phyloP scores from a whole-genome alignment of 2,113 vertebrate genomes.

The Pomatostomus ruficeps region DNA sequence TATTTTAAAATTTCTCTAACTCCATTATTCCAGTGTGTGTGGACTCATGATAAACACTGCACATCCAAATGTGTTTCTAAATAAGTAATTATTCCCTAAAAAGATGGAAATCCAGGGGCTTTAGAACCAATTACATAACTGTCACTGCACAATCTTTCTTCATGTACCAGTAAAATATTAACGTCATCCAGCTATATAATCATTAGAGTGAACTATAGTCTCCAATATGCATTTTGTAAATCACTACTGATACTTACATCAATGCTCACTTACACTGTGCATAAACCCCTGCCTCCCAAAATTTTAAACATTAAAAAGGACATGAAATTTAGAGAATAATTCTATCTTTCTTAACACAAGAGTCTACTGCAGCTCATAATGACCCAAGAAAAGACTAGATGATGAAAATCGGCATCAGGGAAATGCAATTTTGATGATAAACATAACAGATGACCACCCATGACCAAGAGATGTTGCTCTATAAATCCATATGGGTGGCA shows the following conservation, averaged over 20 bases:
- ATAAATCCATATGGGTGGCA: neutral
- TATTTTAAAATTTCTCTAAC: neutral
- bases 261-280: neutral
- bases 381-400: neutral
- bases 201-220: neutral
- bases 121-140: neutral
- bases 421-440: neutral
- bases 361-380: neutral
- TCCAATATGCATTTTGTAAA: neutral
- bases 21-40: neutral
- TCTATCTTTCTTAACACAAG: neutral
- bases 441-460: neutral
- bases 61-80: neutral
- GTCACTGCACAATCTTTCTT: neutral
- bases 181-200: neutral
- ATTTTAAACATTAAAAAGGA: neutral
- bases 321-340: neutral
- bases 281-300: neutral
- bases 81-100: neutral
- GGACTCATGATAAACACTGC: neutral
- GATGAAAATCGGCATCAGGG: neutral
- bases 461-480: neutral
- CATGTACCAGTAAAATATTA: neutral
- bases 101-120: neutral
- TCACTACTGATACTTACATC: neutral